phyloP scores from a whole-genome alignment of 2,113 vertebrate species.

The Castor canadensis region DNA sequence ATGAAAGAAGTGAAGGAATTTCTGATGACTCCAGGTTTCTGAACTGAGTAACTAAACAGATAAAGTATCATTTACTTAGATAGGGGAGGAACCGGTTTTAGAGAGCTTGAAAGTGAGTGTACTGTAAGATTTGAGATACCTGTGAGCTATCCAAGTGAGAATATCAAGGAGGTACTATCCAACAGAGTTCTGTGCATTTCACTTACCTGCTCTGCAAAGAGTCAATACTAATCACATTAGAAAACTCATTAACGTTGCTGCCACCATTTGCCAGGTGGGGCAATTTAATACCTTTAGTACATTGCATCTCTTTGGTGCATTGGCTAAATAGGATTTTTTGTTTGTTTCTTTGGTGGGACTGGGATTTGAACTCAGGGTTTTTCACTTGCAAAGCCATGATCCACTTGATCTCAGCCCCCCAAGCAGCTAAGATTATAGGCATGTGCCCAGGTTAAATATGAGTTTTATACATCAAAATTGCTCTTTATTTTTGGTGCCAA shows the following conservation, averaged over 20 bases:
- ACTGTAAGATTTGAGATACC: not conserved
- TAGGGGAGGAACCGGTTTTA: not conserved
- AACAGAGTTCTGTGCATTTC: not conserved
- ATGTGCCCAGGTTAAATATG: too few species aligned
- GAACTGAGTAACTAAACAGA: not conserved
- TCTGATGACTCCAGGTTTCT: not conserved
- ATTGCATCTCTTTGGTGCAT: not conserved
- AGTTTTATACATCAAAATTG: not conserved
- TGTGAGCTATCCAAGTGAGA: not conserved
- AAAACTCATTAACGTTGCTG: not conserved
- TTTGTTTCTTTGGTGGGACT: too few species aligned
- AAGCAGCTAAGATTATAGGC: too few species aligned
- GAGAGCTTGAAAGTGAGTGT: not conserved
- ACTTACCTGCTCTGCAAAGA: not conserved
- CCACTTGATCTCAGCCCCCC: too few species aligned
- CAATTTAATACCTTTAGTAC: not conserved
- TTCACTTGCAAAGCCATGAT: not conserved
- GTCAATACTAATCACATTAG: not conserved
- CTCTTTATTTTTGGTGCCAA: not conserved
- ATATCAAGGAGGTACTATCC: rapidly evolving
- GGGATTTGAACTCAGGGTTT: not conserved
- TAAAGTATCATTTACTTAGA: not conserved
- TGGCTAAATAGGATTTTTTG: not conserved
- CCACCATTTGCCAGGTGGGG: not conserved
- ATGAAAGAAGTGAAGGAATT: not conserved